A percentile compares a stretch with the other conserved stretches of the same genome.
These are phyloP conservation scores for Bos javanicus DNA, from an alignment of 2,113 vertebrate genomes.

Conservation along the genomic window DNA sequence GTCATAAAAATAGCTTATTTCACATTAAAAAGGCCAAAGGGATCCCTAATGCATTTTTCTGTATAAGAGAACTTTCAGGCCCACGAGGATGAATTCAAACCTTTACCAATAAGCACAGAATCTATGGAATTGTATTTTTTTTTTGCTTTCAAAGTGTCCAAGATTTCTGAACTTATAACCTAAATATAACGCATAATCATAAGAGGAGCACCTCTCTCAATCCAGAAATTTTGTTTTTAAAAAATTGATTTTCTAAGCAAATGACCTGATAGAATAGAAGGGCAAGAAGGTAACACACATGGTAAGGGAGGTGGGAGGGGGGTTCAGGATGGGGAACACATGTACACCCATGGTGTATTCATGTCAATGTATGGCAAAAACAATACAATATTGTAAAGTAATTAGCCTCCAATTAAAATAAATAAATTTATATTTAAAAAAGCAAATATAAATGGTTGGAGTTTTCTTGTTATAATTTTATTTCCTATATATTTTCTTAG, in stretches of 20 bases:
- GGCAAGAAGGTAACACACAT: fast-evolving
- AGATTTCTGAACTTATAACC: not conserved
- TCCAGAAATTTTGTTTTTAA: not conserved
- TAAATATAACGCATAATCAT: not conserved
- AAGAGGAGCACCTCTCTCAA: not conserved
- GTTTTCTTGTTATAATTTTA: not conserved
- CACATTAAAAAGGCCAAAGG: not conserved
- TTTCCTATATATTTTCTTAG: not conserved
- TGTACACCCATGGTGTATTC: too few species aligned
- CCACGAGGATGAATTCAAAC: not conserved
- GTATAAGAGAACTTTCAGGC: not conserved
- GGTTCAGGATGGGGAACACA: too few species aligned
- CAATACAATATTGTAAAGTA: too few species aligned
- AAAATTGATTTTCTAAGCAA: not conserved
- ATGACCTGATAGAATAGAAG: not conserved
- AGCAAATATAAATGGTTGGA: not conserved
- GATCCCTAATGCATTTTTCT: not conserved
- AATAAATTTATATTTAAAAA: not conserved
- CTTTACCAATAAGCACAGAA: not conserved
- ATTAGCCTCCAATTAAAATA: too few species aligned
- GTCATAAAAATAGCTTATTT: not conserved
- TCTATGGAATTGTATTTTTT: not conserved
- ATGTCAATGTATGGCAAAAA: too few species aligned
- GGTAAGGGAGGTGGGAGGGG: too few species aligned
- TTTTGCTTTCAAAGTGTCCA: not conserved